A percentile compares a stretch with the other conserved stretches of the same genome.
phyloP scores from a whole-genome alignment of 2,797 vertebrate genomes.

The Amphiprion clarkii region DNA sequence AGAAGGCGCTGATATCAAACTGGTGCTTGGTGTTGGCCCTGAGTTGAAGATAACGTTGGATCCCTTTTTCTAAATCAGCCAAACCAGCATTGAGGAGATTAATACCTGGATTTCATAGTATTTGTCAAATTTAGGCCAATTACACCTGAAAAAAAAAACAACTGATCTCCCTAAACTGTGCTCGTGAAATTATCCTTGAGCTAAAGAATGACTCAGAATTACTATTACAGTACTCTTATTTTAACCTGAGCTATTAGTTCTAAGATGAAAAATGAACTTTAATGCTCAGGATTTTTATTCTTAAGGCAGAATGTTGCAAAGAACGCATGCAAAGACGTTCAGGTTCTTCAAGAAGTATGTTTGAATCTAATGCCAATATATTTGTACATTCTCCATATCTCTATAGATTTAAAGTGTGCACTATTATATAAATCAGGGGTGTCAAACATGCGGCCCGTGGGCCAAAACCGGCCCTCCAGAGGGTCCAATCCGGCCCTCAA shows the following conservation, averaged over 20 bases:
- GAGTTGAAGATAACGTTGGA: conserved; percentile 19
- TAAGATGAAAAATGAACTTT: background rate
- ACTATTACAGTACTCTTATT: background rate
- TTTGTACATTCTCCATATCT: background rate
- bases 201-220: background rate
- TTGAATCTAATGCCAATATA: background rate
- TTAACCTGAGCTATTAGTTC: background rate
- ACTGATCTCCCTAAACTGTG: background rate
- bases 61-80: conserved; percentile 11
- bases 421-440: no score
- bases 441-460: no score
- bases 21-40: conserved; percentile 13
- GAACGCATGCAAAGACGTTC: background rate
- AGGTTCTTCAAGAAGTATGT: background rate
- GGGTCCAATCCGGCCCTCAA: no score
- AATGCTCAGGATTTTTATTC: background rate
- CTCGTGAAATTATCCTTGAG: background rate
- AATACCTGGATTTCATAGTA: conserved; percentile 37
- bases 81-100: conserved; percentile 11
- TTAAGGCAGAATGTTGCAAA: background rate
- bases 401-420: background rate
- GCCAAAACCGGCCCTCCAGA: no score
- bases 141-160: conserved; percentile 3
- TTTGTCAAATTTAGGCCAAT: conserved; percentile 22
- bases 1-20: conserved; percentile 3